Evolutionary conservation across 2,797 vertebrate genomes (phyloP).

Genomic region (Sebastes minor): DNA sequence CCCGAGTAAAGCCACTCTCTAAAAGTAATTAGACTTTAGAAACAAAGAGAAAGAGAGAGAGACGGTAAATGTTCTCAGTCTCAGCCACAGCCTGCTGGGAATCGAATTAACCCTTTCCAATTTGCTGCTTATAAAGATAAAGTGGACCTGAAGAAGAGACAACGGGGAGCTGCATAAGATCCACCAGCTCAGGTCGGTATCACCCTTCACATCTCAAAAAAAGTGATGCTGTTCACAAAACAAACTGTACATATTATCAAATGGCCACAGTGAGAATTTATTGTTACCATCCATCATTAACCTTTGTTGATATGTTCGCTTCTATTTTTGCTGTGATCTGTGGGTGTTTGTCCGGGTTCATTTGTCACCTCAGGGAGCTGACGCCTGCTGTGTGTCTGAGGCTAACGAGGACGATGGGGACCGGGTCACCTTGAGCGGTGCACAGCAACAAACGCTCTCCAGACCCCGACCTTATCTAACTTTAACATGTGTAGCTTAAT

Average conservation of each 20-base stretch:
- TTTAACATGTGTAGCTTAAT: background rate
- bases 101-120: slow-evolving; percentile 78
- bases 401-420: slow-evolving; percentile 50
- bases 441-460: slow-evolving; percentile 24
- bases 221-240: slow-evolving; percentile 9
- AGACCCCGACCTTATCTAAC: slow-evolving; percentile 16
- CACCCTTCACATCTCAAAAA: background rate
- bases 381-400: slow-evolving; percentile 2
- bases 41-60: slow-evolving; percentile 51
- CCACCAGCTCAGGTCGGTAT: slow-evolving; percentile 25
- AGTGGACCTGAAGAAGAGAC: slow-evolving; percentile 60
- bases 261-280: background rate
- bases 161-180: slow-evolving; percentile 32
- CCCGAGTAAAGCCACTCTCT: slow-evolving; percentile 61
- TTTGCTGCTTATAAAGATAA: slow-evolving; percentile 76
- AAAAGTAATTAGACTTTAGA: slow-evolving; percentile 76
- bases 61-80: slow-evolving; percentile 55
- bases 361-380: slow-evolving; percentile 43
- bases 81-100: slow-evolving; percentile 55
- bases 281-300: slow-evolving; percentile 48
- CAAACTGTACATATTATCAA: background rate
- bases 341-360: slow-evolving; percentile 29
- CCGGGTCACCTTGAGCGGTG: slow-evolving; percentile 68
- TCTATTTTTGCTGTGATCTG: slow-evolving; percentile 23
- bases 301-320: slow-evolving; percentile 46